Conservation (phyloP, 2,113 vertebrate species). For the Varanus komodoensis region DNA sequence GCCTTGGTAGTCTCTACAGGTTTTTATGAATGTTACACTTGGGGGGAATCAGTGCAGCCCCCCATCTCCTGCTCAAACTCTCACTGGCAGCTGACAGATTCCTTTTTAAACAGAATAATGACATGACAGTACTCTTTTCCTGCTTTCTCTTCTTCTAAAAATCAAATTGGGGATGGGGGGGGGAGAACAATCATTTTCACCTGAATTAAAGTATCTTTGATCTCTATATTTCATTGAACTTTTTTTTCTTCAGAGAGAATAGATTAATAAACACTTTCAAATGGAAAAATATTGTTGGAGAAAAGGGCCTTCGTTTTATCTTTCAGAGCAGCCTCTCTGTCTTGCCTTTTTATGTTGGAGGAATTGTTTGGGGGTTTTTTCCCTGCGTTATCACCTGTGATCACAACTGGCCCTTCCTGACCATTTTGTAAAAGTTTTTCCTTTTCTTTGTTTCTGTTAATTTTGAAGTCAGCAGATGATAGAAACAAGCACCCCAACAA, state of each 20-base stretch:
- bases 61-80: not conserved
- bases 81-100: not conserved
- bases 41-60: not conserved
- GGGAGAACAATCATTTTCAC: slow-evolving; percentile 27
- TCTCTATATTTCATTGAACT: slow-evolving; percentile 63
- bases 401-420: slow-evolving; percentile 23
- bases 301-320: slow-evolving; percentile 52
- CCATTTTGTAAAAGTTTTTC: not conserved
- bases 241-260: slow-evolving; percentile 66
- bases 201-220: slow-evolving; percentile 71
- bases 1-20: not conserved
- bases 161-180: not conserved
- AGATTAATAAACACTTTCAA: slow-evolving; percentile 66
- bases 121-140: not conserved
- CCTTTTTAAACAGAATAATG: not conserved
- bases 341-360: slow-evolving; percentile 27
- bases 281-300: slow-evolving; percentile 52
- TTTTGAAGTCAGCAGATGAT: slow-evolving; percentile 55
- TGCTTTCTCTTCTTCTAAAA: slow-evolving; percentile 4
- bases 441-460: slow-evolving; percentile 21
- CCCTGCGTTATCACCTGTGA: slow-evolving; percentile 37
- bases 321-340: slow-evolving; percentile 17
- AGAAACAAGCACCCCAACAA: slow-evolving; percentile 19
- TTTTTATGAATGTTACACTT: not conserved
- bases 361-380: slow-evolving; percentile 38